phyloP scores from a whole-genome alignment of 1,140 invertebrate species.

The Drosophila ercepeae region DNA sequence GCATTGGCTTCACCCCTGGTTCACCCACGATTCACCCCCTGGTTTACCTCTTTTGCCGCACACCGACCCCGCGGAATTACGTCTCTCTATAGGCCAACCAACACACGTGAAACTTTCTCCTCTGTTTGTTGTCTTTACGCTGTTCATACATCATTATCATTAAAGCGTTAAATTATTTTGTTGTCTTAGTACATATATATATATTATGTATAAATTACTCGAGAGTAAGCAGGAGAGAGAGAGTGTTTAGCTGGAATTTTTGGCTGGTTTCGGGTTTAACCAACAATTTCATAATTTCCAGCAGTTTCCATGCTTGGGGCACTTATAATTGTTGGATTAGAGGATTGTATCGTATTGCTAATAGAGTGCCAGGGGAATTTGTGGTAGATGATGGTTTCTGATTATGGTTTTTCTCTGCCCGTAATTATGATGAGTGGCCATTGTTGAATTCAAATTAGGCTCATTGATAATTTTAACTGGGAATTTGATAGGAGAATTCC shows the following conservation, averaged over 20 bases:
- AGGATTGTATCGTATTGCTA: conserved; percentile 18
- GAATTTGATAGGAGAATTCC: too few species aligned
- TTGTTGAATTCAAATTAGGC: not conserved
- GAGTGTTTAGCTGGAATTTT: conserved; percentile 21
- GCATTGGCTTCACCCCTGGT: conserved; percentile 34
- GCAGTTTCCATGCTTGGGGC: conserved; percentile 27
- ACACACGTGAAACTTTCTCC: conserved; percentile 60
- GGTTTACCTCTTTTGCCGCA: conserved; percentile 39
- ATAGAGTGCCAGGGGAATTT: conserved; percentile 38
- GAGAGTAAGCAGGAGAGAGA: not conserved
- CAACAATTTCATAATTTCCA: conserved; percentile 55
- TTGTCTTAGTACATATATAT: conserved; percentile 45
- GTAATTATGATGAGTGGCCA: conserved; percentile 6
- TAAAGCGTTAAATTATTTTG: conserved; percentile 81
- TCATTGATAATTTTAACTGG: too few species aligned
- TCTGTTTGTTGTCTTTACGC: conserved; percentile 71
- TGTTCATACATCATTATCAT: conserved; percentile 82
- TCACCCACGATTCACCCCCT: conserved; percentile 29
- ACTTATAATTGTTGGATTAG: conserved; percentile 13
- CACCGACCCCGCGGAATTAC: conserved; percentile 7
- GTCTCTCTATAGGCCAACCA: conserved; percentile 24
- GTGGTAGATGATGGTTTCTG: not conserved
- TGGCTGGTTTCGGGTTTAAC: conserved; percentile 30
- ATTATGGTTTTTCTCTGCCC: conserved; percentile 4
- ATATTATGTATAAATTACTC: conserved; percentile 20